A percentile compares a stretch with the other conserved stretches of the same genome.
Conservation (phyloP, 2,888 invertebrate species). For the Drosophila bunnanda region DNA sequence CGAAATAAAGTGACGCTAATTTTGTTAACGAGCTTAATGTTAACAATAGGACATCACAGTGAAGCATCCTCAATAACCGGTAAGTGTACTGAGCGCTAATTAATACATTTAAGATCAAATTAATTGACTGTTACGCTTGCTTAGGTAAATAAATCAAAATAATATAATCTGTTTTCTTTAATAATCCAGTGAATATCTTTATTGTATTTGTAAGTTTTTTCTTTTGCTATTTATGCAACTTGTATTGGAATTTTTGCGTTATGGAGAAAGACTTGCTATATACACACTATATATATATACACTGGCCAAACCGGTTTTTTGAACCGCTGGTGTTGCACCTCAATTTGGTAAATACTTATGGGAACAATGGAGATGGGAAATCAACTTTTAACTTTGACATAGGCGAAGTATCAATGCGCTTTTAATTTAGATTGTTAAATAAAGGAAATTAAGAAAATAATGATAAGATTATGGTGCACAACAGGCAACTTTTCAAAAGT, state of each 20-base stretch:
- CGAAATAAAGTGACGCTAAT: slow-evolving; percentile 1
- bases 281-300: background rate
- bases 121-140: background rate
- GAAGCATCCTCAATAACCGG: slow-evolving; percentile 12
- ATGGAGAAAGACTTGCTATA: background rate
- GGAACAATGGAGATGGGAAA: background rate
- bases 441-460: no score
- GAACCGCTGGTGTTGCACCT: slow-evolving; percentile 4
- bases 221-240: background rate
- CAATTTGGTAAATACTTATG: slow-evolving; percentile 2
- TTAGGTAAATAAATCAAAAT: no score
- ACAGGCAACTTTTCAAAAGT: no score
- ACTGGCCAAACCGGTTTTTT: slow-evolving; percentile 5
- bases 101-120: background rate
- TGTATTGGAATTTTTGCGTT: background rate
- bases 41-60: slow-evolving; percentile 2
- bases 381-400: background rate
- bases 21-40: slow-evolving; percentile 8
- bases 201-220: no score
- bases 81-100: slow-evolving; percentile 5
- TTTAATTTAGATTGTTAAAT: background rate
- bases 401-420: background rate
- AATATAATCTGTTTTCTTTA: background rate
- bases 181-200: background rate
- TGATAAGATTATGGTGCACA: no score